Conservation (phyloP, 2,113 vertebrate species). For the Pimephales promelas region DNA sequence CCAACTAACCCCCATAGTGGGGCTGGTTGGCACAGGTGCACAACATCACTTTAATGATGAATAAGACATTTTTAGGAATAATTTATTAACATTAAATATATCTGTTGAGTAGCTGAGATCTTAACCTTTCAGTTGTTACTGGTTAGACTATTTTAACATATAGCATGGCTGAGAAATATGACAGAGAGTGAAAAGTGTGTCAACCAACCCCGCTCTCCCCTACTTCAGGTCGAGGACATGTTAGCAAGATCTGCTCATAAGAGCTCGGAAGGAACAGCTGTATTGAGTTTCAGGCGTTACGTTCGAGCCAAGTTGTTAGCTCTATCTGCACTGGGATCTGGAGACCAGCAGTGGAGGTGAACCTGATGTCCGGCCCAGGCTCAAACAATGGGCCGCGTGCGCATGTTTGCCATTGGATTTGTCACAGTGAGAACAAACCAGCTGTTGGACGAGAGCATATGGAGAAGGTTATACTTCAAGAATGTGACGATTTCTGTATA, state of each 20-base stretch:
- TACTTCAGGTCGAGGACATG: background rate
- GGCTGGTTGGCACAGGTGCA: too few relatives aligned
- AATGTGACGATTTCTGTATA: constrained; percentile 4
- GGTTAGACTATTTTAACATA: too few relatives aligned
- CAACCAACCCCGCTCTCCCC: too few relatives aligned
- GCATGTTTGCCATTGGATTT: constrained; percentile 48
- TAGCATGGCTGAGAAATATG: too few relatives aligned
- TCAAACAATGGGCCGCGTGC: constrained; percentile 43
- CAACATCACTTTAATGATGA: too few relatives aligned
- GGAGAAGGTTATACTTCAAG: constrained; percentile 20
- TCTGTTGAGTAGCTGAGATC: too few relatives aligned
- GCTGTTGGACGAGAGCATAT: constrained; percentile 38
- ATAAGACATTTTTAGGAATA: too few relatives aligned
- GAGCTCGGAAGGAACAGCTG: constrained; percentile 27
- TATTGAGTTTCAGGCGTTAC: constrained; percentile 1
- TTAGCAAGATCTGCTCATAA: background rate
- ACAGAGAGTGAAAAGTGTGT: too few relatives aligned
- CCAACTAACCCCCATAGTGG: too few relatives aligned
- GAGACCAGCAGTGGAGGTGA: constrained; percentile 42
- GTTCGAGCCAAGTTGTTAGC: constrained; percentile 22
- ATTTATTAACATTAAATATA: too few relatives aligned
- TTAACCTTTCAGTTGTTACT: too few relatives aligned
- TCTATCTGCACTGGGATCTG: constrained; percentile 37
- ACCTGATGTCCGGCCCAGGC: constrained; percentile 31
- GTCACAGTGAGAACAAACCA: constrained; percentile 44